A percentile compares a stretch with the other conserved stretches of the same genome.
These are phyloP conservation scores for Euproctis similis DNA, from an alignment of 2,888 invertebrate genomes.

Conservation along the genomic window DNA sequence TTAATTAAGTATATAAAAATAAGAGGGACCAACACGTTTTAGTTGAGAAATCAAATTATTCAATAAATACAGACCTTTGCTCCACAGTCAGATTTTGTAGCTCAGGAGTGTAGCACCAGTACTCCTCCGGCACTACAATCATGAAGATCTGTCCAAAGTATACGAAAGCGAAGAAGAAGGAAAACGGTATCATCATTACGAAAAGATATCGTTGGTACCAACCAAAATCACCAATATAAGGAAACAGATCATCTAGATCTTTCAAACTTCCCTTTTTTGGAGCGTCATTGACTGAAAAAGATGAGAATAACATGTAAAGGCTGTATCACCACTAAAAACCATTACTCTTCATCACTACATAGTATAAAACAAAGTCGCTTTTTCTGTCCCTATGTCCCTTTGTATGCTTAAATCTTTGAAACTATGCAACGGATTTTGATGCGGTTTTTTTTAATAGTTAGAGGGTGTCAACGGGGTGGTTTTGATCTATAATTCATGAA, in stretches of 20 bases:
- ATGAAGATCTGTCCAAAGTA: conserved; percentile 68
- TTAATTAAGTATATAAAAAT: not conserved
- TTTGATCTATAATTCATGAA: no score
- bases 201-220: conserved; percentile 65
- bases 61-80: conserved; percentile 31
- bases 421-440: no score
- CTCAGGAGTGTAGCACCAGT: conserved; percentile 56
- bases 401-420: no score
- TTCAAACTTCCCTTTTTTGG: conserved; percentile 26
- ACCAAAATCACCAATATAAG: conserved; percentile 59
- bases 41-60: no score
- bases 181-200: conserved; percentile 61
- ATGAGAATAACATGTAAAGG: no score
- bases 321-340: no score
- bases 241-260: conserved; percentile 60
- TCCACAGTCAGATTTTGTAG: conserved; percentile 42
- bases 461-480: no score
- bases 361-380: no score
- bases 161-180: conserved; percentile 66
- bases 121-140: conserved; percentile 54
- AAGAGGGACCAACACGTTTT: no score
- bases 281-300: conserved; percentile 26
- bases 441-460: no score
- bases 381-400: no score
- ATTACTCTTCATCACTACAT: no score